phyloP scores from a whole-genome alignment of 2,888 invertebrate species.

The Eledona agricola region DNA sequence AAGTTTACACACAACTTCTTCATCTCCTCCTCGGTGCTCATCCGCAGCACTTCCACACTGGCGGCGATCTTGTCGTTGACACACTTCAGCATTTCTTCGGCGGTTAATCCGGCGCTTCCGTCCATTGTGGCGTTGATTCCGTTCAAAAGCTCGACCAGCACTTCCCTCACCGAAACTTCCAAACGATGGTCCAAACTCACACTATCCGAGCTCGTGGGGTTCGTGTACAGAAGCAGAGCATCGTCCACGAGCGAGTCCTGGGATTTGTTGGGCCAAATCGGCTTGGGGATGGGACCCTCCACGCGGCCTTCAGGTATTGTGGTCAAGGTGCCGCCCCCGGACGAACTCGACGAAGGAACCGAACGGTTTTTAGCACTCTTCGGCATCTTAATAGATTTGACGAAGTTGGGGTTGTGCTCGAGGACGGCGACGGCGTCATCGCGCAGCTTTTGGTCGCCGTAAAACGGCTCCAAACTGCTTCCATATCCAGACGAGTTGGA shows the following conservation, averaged over 20 bases:
- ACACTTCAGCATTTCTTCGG: slow-evolving; percentile 60
- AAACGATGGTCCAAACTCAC: slow-evolving; percentile 41
- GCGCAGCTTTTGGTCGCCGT: slow-evolving; percentile 50
- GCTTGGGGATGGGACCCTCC: slow-evolving; percentile 60
- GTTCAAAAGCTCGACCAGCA: slow-evolving; percentile 59
- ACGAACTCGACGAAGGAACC: slow-evolving; percentile 51
- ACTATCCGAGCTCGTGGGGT: slow-evolving; percentile 47
- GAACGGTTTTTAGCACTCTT: slow-evolving; percentile 38
- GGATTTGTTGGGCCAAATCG: slow-evolving; percentile 59
- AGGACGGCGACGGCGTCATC: slow-evolving; percentile 56
- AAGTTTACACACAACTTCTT: slow-evolving; percentile 59
- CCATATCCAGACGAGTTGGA: slow-evolving; percentile 61
- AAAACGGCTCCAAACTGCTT: slow-evolving; percentile 51
- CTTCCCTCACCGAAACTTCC: slow-evolving; percentile 56
- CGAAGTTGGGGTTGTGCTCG: slow-evolving; percentile 59
- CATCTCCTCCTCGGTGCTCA: slow-evolving; percentile 61
- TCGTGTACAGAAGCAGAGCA: slow-evolving; percentile 58
- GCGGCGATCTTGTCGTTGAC: slow-evolving; percentile 57
- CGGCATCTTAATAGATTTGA: slow-evolving; percentile 58
- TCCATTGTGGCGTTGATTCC: slow-evolving; percentile 60
- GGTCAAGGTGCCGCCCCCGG: slow-evolving; percentile 56
- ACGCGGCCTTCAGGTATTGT: slow-evolving; percentile 64
- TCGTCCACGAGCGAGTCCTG: slow-evolving; percentile 61
- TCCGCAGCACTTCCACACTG: slow-evolving; percentile 55
- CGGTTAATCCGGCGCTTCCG: slow-evolving; percentile 51